These are phyloP conservation scores for Edolisoma coerulescens DNA, from an alignment of 2,113 vertebrate genomes.

Conservation along the genomic window DNA sequence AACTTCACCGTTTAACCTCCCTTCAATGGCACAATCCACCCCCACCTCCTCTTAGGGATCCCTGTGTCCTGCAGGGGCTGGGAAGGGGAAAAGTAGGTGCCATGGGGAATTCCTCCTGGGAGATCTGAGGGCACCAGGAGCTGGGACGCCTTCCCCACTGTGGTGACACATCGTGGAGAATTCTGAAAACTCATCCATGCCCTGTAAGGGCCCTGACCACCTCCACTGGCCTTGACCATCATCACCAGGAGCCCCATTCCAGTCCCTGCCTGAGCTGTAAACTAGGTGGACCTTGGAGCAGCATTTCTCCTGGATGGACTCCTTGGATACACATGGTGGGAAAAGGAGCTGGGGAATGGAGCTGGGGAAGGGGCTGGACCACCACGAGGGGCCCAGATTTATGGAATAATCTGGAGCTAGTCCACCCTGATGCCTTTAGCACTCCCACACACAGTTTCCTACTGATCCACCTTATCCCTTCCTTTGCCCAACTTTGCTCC, in stretches of 20 bases:
- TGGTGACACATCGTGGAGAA: not conserved
- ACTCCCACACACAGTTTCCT: not conserved
- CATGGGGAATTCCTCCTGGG: not conserved
- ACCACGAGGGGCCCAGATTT: not conserved
- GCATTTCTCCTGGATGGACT: not conserved
- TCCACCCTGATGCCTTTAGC: not conserved
- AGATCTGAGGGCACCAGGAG: not conserved
- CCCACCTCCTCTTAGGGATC: fast-evolving
- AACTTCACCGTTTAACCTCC: not conserved
- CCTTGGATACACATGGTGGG: fast-evolving
- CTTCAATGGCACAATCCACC: not conserved
- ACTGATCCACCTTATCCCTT: not conserved
- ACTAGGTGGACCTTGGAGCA: not conserved
- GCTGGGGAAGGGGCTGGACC: not conserved
- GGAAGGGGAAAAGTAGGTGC: not conserved
- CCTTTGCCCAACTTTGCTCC: not conserved
- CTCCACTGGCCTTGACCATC: not conserved
- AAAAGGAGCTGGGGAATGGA: not conserved
- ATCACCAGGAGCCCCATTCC: not conserved
- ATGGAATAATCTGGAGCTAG: fast-evolving
- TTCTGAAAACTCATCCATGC: fast-evolving
- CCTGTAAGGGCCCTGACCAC: not conserved
- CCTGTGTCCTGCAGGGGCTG: fast-evolving
- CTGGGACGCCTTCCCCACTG: not conserved
- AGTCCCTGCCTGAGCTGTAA: not conserved